Evolutionary conservation across 2,113 vertebrate species (phyloP), one percentile per base, ranked within the genome.

Genomic region (Alaudala cheleensis): DNA sequence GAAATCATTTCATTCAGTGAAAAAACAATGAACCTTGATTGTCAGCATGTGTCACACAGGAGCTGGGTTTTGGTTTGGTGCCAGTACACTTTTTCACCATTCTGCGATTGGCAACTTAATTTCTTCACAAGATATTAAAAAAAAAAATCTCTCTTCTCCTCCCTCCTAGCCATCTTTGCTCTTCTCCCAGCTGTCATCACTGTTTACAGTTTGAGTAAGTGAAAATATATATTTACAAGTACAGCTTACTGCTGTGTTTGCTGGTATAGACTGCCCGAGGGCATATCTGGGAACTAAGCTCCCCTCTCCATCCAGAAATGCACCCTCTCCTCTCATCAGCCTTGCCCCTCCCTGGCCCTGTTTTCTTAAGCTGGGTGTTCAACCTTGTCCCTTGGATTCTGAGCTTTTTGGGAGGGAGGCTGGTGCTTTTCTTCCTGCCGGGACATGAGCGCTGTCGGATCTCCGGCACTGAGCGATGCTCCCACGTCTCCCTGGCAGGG

Each of bases 171-270:
- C 42, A 45, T 86, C 56, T 90, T 92, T 95, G 25, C 49, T 81
- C 70, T 82, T 87, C 89, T 95, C 69, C 50, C 62, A 81, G 64
- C 81, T 91, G 78, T 91, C 87, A 88, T 73, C 79, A 77, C 47
- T 88, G 66, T 81, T 95, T 89, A 87, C 54, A 82, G 71, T 73
- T 77, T 77, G 60, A 94, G 44, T 77, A 93, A 94, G 81, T 62
- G 64, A 86, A 85, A 94, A 85, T 77, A 50, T 65, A 70, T 96
- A 82, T 92, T 91, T 94, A 85, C 78, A 85, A 65, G 66, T 76
- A 62, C 29, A 66, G 34, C 54, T 89, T 28, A 73, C 64, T 66
- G 50, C 69, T 88, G 47, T 81, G 42, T 83, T 95, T 93, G 39
- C 62, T 90, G 71, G 74, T 88, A 92, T 66, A 73, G 93, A 88